Conservation (phyloP, 1,140 invertebrate genomes). For the Hirudo medicinalis region DNA sequence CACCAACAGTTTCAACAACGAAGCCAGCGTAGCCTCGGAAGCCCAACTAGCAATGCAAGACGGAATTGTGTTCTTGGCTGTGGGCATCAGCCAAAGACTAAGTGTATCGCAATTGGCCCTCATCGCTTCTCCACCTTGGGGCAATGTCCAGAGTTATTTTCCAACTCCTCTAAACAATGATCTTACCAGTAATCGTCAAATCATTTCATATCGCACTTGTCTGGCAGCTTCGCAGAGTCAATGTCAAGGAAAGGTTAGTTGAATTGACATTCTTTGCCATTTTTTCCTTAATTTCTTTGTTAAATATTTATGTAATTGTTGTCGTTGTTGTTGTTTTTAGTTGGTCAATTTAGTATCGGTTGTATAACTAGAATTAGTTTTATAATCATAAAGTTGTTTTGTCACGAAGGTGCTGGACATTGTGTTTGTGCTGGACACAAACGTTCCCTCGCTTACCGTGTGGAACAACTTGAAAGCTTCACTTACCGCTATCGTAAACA, state of each 20-base stretch:
- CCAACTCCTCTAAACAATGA: neutral
- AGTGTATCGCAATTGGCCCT: neutral
- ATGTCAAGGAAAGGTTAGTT: conserved; percentile 1
- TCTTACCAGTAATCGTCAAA: neutral
- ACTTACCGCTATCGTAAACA: conserved; percentile 16
- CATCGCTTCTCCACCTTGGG: neutral
- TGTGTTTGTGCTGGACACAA: conserved; percentile 9
- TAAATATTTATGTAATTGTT: no score
- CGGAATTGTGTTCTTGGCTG: neutral
- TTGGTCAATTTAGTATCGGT: neutral
- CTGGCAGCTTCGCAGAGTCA: neutral
- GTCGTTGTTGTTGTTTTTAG: neutral
- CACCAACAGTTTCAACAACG: conserved; percentile 12
- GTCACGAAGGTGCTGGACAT: conserved; percentile 10
- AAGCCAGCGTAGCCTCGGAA: neutral
- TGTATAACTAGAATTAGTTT: neutral
- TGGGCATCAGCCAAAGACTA: neutral
- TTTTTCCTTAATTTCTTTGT: no score
- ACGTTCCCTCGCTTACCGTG: neutral
- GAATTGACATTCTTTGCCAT: neutral
- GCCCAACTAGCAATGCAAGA: conserved; percentile 1
- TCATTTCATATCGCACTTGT: neutral
- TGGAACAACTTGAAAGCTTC: conserved; percentile 19
- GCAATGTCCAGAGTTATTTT: neutral
- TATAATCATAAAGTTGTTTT: no score